Evolutionary conservation across 2,113 vertebrate genomes (phyloP).

Genomic region (Vicugna pacos): DNA sequence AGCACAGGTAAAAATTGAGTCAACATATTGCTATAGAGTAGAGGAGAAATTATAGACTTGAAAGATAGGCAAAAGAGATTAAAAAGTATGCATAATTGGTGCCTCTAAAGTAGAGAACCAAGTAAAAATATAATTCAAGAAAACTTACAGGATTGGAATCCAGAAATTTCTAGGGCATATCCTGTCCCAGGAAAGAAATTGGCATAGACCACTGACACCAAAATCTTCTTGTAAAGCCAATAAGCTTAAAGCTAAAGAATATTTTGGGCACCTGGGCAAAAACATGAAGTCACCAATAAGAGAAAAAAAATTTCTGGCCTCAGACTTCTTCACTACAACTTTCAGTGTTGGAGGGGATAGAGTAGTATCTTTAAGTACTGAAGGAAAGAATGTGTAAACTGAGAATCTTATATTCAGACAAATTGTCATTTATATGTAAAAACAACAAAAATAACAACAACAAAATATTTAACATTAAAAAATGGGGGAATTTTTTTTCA

Average conservation of each 20-base stretch:
- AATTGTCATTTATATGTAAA: neutral
- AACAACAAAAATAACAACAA: neutral
- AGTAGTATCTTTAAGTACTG: neutral
- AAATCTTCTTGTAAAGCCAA: neutral
- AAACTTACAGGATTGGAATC: neutral
- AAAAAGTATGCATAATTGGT: neutral
- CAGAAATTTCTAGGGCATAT: neutral
- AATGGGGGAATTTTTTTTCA: neutral
- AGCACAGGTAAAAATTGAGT: neutral
- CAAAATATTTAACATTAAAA: slow-evolving; percentile 1
- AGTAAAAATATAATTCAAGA: slow-evolving; percentile 3
- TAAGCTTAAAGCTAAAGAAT: neutral
- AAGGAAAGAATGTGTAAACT: neutral
- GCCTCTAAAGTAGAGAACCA: neutral
- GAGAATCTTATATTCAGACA: neutral
- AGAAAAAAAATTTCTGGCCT: neutral
- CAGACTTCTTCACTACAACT: neutral
- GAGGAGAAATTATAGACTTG: neutral
- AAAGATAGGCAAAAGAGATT: neutral
- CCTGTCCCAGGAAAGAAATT: neutral
- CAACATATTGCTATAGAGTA: neutral
- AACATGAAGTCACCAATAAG: neutral
- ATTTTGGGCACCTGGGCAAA: neutral
- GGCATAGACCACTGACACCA: neutral
- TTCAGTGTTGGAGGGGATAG: neutral